Base-by-base conservation (phyloP, 2,797 vertebrate genomes). In the Phataginus tetradactyla region DNA sequence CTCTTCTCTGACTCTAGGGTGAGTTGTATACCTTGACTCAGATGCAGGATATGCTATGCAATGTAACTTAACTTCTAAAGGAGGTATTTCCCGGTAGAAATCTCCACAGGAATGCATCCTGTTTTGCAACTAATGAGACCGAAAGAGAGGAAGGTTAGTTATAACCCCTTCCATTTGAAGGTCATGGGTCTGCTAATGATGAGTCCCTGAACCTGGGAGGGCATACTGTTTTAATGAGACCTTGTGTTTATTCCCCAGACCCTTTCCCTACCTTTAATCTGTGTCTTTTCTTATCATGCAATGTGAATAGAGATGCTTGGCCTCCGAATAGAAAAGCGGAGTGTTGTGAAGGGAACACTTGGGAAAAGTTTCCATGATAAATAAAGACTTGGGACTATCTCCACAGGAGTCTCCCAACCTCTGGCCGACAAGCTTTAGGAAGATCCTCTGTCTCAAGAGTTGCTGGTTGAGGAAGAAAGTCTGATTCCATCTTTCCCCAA, bases 121-220 rank as follows among this genome's bases (percentile, higher is more conserved):
- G 49, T 75, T 94, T 93, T 95, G 51, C 68, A 88, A 72, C 42
- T 94, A 95, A 97, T 69, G 84, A 97, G 88, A 87, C 68, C 15
- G 64, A 80, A 77, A 96, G 71, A 89, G 55, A 61, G 63, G 57
- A 90, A 71, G 13, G 61, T 39, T 61, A 72, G 59, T 71, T 93
- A 84, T 20, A 92, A 69, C 51, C 53, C 75, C 25, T 84, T 79
- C 32, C n/a, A 69, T 83, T 85, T 75, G 63, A 96, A 97, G 97
- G 78, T 72, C 90, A 49, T 10, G 68, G 86, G 71, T 42, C 55
- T 45, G 83, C 80, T 49, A 92, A 94, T 75, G 79, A 68, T 72
- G 74, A 75, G 42, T 55, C 63, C 39, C 12, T 78, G 45, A 96
- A 88, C 86, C 53, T 55, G 39, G 79, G 90, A 86, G 85, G 61